phyloP scores from a whole-genome alignment of 2,888 invertebrate species.

The Caenorhabditis uteleia region DNA sequence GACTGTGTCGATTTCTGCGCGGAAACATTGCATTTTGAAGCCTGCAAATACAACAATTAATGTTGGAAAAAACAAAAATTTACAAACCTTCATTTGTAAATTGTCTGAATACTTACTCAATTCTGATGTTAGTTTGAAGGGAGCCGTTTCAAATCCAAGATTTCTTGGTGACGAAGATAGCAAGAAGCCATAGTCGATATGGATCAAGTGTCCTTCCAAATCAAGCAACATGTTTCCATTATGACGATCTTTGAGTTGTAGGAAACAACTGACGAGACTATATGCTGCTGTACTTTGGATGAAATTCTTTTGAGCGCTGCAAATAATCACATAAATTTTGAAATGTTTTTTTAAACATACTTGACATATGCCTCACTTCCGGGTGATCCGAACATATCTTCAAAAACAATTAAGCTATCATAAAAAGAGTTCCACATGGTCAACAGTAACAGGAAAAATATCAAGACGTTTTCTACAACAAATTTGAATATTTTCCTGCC shows the following conservation, averaged over 20 bases:
- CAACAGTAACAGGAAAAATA: too few relatives aligned
- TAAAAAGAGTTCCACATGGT: too few relatives aligned
- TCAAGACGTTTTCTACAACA: too few relatives aligned
- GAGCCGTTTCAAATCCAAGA: slow-evolving; percentile 87
- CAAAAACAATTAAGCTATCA: too few relatives aligned
- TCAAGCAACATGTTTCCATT: slow-evolving; percentile 98
- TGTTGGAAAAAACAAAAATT: slow-evolving; percentile 87
- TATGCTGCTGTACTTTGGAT: slow-evolving; percentile 98
- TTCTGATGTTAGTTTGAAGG: slow-evolving; percentile 83
- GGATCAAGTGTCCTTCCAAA: slow-evolving; percentile 95
- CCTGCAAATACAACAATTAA: slow-evolving; percentile 82
- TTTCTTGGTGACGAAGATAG: slow-evolving; percentile 96
- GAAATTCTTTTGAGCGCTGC: slow-evolving; percentile 88
- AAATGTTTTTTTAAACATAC: too few relatives aligned
- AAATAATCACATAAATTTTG: too few relatives aligned
- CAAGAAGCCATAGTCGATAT: slow-evolving; percentile 99
- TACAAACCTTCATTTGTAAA: slow-evolving; percentile 2
- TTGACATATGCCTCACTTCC: too few relatives aligned
- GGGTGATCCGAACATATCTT: too few relatives aligned
- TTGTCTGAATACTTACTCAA: slow-evolving; percentile 38
- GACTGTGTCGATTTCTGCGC: slow-evolving; percentile 88
- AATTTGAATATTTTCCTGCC: too few relatives aligned
- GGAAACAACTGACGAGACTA: slow-evolving; percentile 92
- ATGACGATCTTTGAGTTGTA: slow-evolving; percentile 98
- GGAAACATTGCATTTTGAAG: slow-evolving; percentile 93